Conservation (phyloP, 2,888 invertebrate species). For the Sinhomidia bicolor region DNA sequence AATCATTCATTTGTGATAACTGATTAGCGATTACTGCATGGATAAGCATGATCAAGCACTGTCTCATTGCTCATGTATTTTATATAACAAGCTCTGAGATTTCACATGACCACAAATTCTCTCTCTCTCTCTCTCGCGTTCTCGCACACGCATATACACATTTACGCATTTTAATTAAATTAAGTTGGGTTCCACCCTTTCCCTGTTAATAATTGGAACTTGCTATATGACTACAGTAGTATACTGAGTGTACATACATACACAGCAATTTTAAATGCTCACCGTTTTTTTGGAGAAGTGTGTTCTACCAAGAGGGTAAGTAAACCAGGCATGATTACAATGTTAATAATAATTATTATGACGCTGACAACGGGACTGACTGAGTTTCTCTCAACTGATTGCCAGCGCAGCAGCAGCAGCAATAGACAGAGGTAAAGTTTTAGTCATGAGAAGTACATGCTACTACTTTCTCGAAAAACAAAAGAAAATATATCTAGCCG, state of each 20-base stretch:
- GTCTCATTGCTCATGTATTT: background rate
- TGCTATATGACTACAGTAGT: background rate
- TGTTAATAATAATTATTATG: background rate
- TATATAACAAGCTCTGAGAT: constrained; percentile 15
- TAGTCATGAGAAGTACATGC: background rate
- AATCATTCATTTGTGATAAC: constrained; percentile 2
- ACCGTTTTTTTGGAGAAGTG: too few relatives aligned
- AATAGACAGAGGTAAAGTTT: background rate
- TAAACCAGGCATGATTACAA: too few relatives aligned
- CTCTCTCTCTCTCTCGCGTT: too few relatives aligned
- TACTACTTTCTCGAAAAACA: too few relatives aligned
- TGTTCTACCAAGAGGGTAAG: too few relatives aligned
- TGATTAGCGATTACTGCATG: constrained; percentile 17
- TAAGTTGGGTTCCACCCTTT: constrained; percentile 50
- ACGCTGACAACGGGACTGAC: too few relatives aligned
- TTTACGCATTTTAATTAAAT: constrained; percentile 48
- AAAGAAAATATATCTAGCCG: background rate
- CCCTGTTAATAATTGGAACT: constrained; percentile 25
- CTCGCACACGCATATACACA: background rate
- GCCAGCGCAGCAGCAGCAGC: background rate
- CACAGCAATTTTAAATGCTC: too few relatives aligned
- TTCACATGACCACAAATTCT: background rate
- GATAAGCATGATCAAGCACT: background rate
- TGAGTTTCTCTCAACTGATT: background rate
- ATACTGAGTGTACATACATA: background rate